Percentiles rank a stretch among this genome's conserved stretches.
phyloP scores from a whole-genome alignment of 2,797 vertebrate species.

The Eremophila alpestris region DNA sequence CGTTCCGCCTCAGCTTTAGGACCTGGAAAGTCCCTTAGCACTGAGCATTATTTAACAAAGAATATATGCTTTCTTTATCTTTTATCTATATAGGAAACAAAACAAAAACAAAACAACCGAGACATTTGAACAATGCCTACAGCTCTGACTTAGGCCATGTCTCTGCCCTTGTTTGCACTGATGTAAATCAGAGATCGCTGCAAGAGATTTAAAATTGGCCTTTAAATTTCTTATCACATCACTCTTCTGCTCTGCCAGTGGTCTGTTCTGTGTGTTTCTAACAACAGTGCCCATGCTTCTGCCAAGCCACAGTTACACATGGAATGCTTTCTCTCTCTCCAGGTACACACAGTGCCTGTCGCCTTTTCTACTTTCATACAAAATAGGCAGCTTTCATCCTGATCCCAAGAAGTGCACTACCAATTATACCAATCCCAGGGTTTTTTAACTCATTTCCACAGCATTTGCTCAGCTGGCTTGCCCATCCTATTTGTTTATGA shows the following conservation, averaged over 20 bases:
- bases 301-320: slow-evolving; percentile 55
- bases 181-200: slow-evolving; percentile 65
- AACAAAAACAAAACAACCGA: slow-evolving; percentile 51
- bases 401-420: not conserved
- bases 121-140: slow-evolving; percentile 55
- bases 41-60: slow-evolving; percentile 45
- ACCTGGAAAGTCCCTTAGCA: slow-evolving; percentile 57
- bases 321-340: slow-evolving; percentile 42
- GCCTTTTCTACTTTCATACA: not conserved
- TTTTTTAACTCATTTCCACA: slow-evolving; percentile 52
- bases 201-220: slow-evolving; percentile 39
- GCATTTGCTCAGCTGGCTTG: slow-evolving; percentile 38
- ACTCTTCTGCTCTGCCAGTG: slow-evolving; percentile 23
- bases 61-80: slow-evolving; percentile 56
- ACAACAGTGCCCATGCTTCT: slow-evolving; percentile 35
- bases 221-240: slow-evolving; percentile 63
- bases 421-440: slow-evolving; percentile 19
- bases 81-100: slow-evolving; percentile 68
- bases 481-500: slow-evolving; percentile 49
- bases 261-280: slow-evolving; percentile 41
- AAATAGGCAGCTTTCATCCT: not conserved
- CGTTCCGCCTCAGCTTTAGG: slow-evolving; percentile 21
- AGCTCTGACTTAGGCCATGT: slow-evolving; percentile 42
- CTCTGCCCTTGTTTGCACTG: slow-evolving; percentile 67
- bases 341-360: not conserved